These are phyloP conservation scores for Brachionus rotundiformis DNA, from an alignment of 1,140 invertebrate species.

Conservation along the genomic window DNA sequence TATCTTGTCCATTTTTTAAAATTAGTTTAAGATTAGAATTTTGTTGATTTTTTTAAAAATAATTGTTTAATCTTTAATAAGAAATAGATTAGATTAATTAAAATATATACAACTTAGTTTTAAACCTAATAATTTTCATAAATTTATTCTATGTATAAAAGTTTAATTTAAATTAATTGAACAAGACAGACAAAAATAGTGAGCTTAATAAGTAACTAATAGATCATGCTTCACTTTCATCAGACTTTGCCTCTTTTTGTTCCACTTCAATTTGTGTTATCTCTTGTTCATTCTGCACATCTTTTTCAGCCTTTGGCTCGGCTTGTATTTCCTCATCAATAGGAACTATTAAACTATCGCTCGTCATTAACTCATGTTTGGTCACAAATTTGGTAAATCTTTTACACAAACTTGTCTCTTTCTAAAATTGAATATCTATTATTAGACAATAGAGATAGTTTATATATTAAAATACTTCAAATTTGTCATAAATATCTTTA, in stretches of 20 bases:
- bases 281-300: neutral
- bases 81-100: no score
- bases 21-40: no score
- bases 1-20: no score
- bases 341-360: conserved; percentile 96
- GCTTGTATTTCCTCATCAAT: conserved; percentile 67
- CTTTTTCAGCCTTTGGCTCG: neutral
- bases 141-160: neutral
- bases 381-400: conserved; percentile 96
- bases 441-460: neutral
- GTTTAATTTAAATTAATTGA: neutral
- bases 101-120: no score
- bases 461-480: conserved; percentile 72
- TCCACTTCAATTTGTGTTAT: conserved; percentile 14
- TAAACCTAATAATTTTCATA: neutral
- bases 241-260: neutral
- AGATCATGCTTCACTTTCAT: conserved; percentile 38
- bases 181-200: neutral
- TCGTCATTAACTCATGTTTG: conserved; percentile 96
- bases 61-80: no score
- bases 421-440: conserved; percentile 65
- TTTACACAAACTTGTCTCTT: conserved; percentile 88
- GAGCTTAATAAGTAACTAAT: neutral
- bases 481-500: conserved; percentile 91
- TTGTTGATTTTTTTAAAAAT: no score